Base-by-base conservation (phyloP, 2,888 invertebrate genomes). In the Bembecia ichneumoniformis region DNA sequence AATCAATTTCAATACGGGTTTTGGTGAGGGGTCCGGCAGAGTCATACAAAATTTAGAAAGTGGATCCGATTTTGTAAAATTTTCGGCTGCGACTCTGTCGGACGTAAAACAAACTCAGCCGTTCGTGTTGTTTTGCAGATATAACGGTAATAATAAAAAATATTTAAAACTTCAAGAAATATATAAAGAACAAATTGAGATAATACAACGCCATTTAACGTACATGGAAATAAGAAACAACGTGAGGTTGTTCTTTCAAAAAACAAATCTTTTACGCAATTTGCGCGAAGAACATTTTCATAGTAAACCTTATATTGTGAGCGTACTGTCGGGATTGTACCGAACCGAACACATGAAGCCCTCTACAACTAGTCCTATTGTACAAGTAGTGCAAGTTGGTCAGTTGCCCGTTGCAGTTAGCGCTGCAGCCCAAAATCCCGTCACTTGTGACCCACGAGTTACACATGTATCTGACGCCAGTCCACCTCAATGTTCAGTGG, bases 371-470 rank as follows among this genome's bases (percentile, higher is more conserved):
- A 66, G 77, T 55, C 49, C 64, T 5, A 76, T 88, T 5, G 89
- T 90, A 1, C 89, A 91, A 65, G 89, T 91, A 1, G 90, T 91
- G 0, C 91, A 91, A 64, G 82, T 91, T 2, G 88, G 87, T 1
- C 86, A 87, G 55, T 54, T 82, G 44, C 82, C 87, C 5, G 83
- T 86, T 1, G 81, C 87, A 5, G 83, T 86, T 1, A 87, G 78
- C 55, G 77, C 82, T 35, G 67, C 78, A n/a, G 83, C 82, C 1
- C 87, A 86, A 65, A 87, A 87, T 55, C 82, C 84, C 36, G 72
- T 87, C 3, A 81, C 79, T 9, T 86, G 86, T 55, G 86, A 87
- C 55, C 86, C 86, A 13, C 75, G 86, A 7, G 84, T 87, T 7
- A 87, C 84, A 3, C 87, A 84, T 55, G 87, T 83, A 3, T 77